A percentile compares a stretch with the other conserved stretches of the same genome.
Conservation (phyloP, 2,888 invertebrate genomes). For the Chaetogeoica ovagalla region DNA sequence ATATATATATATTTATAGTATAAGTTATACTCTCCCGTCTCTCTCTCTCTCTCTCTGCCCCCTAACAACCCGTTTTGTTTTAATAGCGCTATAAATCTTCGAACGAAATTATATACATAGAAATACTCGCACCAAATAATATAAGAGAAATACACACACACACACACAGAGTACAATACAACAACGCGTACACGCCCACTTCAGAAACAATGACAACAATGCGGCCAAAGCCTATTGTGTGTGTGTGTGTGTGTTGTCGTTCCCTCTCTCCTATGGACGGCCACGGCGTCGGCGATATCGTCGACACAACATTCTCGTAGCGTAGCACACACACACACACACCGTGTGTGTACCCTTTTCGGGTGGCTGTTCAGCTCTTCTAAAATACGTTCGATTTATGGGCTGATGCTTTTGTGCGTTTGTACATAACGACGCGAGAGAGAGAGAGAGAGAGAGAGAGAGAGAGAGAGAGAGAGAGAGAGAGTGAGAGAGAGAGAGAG, state of each 20-base stretch:
- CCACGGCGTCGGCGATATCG: too few species aligned
- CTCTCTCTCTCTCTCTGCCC: too few species aligned
- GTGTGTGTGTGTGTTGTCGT: neutral
- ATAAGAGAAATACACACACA: constrained; percentile 37
- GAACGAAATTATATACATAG: constrained; percentile 42
- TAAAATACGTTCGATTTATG: constrained; percentile 45
- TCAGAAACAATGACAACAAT: constrained; percentile 53
- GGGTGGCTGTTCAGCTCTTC: constrained; percentile 33
- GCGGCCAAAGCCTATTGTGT: constrained; percentile 47
- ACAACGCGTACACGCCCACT: constrained; percentile 44
- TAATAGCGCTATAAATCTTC: constrained; percentile 52
- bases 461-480: too few species aligned
- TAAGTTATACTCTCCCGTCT: neutral
- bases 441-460: too few species aligned
- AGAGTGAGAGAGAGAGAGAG: too few species aligned
- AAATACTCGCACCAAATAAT: constrained; percentile 26
- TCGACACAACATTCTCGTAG: neutral
- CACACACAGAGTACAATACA: constrained; percentile 34
- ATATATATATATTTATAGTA: too few species aligned
- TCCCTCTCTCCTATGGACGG: neutral
- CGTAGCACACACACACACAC: neutral
- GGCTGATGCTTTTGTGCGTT: constrained; percentile 20
- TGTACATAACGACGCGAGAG: neutral
- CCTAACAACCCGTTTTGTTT: constrained; percentile 19
- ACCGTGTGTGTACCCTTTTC: constrained; percentile 32